Evolutionary conservation across 2,113 vertebrate genomes (phyloP), one percentile per base, ranked within the genome.

Genomic region (Atrichornis clamosus): DNA sequence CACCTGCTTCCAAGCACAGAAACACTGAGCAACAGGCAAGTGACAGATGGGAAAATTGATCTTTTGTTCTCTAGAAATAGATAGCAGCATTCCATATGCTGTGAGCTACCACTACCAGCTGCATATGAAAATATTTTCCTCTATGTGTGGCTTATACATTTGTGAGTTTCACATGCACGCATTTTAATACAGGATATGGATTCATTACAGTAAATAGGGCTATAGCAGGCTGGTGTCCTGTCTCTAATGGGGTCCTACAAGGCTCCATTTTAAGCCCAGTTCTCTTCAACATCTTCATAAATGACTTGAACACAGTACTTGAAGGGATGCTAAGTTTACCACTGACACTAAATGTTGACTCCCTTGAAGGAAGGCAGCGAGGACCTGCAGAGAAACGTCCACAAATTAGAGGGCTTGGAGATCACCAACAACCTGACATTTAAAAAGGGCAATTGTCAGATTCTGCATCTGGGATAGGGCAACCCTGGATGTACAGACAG

Each of bases 301-400:
- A 21, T 41, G 8, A n/a, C 41, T n/a, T 26, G 17, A 55, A 35
- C 5, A 49, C 11, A 56, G 20, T 11, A 41, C 13, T 30, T 28
- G 19, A 63, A 35, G 7, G 20, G 17, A 56, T 41, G 26, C 15
- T 79, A 16, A 41, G 5, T 56, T 47, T 72, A 24, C 16, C 13
- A 55, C n/a, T 32, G n/a, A 56, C 49, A 63, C 20, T 32, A 56
- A 72, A 49, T 0, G 24, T 22, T 0, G 0, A 21, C 11, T 63
- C 20, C 20, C 30, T 72, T 2, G 3, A 70, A 26, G 20, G 35
- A 72, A 47, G 30, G 41, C 10, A 64, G 19, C 21, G 55, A 56
- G 30, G 58, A 16, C 11, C 10, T 72, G 8, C 16, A 72, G 60
- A 56, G 9, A 0, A 1, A 35, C 1, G 1, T 32, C 26, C 11